These are phyloP conservation scores for Pseudomyrmex sp. DNA, from an alignment of 1,140 invertebrate genomes.

Conservation along the genomic window DNA sequence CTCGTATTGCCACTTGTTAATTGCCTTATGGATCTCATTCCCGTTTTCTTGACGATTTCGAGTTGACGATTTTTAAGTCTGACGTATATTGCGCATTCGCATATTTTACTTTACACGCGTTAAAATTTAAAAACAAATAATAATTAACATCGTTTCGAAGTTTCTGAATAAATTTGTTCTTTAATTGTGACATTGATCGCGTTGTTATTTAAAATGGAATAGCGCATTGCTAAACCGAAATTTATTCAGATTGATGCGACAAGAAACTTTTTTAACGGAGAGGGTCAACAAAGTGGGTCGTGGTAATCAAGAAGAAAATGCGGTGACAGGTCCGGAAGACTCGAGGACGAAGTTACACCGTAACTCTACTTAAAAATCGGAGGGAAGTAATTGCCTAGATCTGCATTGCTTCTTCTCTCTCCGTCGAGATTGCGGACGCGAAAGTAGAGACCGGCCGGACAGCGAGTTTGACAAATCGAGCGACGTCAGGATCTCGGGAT, in stretches of 20 bases:
- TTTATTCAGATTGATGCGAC: neutral
- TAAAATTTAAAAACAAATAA: too few relatives aligned
- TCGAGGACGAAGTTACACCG: conserved; percentile 1
- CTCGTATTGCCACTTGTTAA: neutral
- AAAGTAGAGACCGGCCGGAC: neutral
- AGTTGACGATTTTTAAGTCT: neutral
- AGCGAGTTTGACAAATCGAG: conserved; percentile 54
- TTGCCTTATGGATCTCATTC: neutral
- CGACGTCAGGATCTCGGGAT: conserved; percentile 25
- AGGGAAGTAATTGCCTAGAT: conserved; percentile 38
- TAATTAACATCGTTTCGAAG: too few relatives aligned
- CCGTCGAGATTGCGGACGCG: neutral
- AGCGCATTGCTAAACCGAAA: conserved; percentile 1
- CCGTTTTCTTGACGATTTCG: neutral
- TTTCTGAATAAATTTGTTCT: too few relatives aligned
- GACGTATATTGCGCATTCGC: neutral
- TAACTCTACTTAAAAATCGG: conserved; percentile 23
- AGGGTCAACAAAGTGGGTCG: conserved; percentile 10
- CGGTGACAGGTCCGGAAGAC: neutral
- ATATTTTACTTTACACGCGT: too few relatives aligned
- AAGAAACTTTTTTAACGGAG: neutral
- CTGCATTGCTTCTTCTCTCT: conserved; percentile 20
- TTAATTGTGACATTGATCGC: neutral
- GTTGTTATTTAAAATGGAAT: neutral
- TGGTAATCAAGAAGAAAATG: conserved; percentile 13